These are phyloP conservation scores for Telenomus remus DNA, from an alignment of 1,140 invertebrate genomes.

Conservation along the genomic window DNA sequence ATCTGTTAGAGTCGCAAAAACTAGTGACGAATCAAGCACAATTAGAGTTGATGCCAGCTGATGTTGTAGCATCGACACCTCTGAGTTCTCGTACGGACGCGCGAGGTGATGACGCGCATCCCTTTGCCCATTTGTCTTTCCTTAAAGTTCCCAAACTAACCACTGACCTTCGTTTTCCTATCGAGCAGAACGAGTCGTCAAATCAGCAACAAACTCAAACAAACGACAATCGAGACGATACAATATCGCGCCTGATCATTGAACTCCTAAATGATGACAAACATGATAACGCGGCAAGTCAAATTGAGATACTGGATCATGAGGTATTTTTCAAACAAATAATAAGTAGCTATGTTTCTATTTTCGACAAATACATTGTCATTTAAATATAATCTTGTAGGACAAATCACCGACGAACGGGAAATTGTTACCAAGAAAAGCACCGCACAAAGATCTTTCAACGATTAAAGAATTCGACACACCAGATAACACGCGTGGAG, in stretches of 20 bases:
- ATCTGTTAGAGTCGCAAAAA: conserved; percentile 25
- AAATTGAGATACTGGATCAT: conserved; percentile 47
- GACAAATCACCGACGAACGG: conserved; percentile 28
- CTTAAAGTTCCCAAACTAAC: conserved; percentile 62
- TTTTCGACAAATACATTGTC: no score
- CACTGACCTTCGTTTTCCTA: conserved; percentile 53
- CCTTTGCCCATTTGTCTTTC: conserved; percentile 1
- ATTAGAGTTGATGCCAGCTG: conserved; percentile 1
- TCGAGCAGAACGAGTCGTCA: conserved; percentile 18
- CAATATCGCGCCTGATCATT: conserved; percentile 1
- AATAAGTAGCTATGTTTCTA: neutral
- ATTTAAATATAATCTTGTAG: no score
- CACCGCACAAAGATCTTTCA: conserved; percentile 79
- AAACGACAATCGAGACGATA: conserved; percentile 15
- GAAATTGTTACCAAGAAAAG: conserved; percentile 54
- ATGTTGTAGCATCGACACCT: conserved; percentile 9
- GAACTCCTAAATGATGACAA: conserved; percentile 11
- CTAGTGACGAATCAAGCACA: conserved; percentile 27
- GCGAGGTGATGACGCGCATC: conserved; percentile 4
- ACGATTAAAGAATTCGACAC: conserved; percentile 81
- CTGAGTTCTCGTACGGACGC: conserved; percentile 7
- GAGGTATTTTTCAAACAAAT: neutral
- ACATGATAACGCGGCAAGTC: conserved; percentile 49
- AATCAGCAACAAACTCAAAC: conserved; percentile 4
- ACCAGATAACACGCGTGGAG: conserved; percentile 71